phyloP scores from a whole-genome alignment of 2,797 vertebrate species.

The Cirrhinus molitorella region DNA sequence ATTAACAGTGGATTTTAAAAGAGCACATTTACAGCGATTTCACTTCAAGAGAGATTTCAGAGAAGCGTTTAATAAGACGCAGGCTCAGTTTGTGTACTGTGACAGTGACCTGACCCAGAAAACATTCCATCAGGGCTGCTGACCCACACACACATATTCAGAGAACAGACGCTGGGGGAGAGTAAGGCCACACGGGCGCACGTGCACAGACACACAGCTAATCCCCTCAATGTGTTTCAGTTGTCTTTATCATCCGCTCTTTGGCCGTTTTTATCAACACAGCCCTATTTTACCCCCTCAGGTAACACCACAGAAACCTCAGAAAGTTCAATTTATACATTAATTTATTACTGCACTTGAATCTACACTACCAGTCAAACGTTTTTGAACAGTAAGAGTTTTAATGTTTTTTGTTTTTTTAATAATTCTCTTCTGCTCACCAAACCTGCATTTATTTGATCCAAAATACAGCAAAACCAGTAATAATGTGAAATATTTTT shows the following conservation, averaged over 20 bases:
- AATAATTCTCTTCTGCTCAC: too few species aligned
- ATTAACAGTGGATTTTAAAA: conserved; percentile 24
- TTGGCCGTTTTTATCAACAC: conserved; percentile 28
- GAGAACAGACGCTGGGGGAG: conserved; percentile 1
- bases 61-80: conserved; percentile 17
- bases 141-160: conserved; percentile 33
- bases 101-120: conserved; percentile 79
- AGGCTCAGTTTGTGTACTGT: conserved; percentile 56
- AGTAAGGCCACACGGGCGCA: not conserved
- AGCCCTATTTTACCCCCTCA: not conserved
- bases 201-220: conserved; percentile 23
- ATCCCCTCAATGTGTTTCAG: conserved; percentile 26
- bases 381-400: too few species aligned
- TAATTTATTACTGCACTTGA: not conserved
- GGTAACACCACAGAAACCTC: conserved; percentile 4
- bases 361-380: too few species aligned
- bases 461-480: too few species aligned
- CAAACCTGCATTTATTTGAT: too few species aligned
- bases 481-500: too few species aligned
- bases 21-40: conserved; percentile 29
- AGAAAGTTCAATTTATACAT: not conserved
- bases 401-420: too few species aligned
- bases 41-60: not conserved
- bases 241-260: conserved; percentile 11
- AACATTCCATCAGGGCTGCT: conserved; percentile 29